Evolutionary conservation across 2,888 invertebrate species (phyloP).

Genomic region (Apotomis turbidana): DNA sequence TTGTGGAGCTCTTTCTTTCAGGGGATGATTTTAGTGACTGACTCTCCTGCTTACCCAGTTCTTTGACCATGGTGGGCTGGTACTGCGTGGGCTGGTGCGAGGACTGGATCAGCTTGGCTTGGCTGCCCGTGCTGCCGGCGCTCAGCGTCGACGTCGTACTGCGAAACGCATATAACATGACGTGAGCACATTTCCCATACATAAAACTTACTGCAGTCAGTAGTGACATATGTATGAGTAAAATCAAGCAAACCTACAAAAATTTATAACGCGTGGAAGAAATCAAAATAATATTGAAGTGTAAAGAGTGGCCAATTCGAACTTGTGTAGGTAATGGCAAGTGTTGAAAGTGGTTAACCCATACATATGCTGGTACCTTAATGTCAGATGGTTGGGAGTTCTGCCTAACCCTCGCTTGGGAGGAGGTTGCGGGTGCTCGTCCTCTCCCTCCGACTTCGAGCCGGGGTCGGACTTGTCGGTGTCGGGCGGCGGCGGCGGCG

Average conservation of each 20-base stretch:
- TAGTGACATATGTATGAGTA: constrained; percentile 75
- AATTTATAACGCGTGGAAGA: constrained; percentile 52
- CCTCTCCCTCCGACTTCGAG: constrained; percentile 94
- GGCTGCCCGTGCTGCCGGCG: constrained; percentile 96
- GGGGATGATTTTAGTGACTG: constrained; percentile 82
- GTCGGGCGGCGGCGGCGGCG: constrained; percentile 69
- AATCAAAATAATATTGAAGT: constrained; percentile 45
- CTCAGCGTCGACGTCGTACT: constrained; percentile 97
- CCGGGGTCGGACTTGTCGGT: constrained; percentile 85
- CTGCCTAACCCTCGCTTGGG: constrained; percentile 89
- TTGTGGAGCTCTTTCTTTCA: constrained; percentile 64
- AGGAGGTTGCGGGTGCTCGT: constrained; percentile 88
- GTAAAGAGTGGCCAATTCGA: constrained; percentile 51
- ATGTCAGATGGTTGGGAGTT: constrained; percentile 96
- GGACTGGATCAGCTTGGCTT: constrained; percentile 96
- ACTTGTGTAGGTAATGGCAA: constrained; percentile 55
- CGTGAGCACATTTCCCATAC: constrained; percentile 24
- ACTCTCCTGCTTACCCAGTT: constrained; percentile 91
- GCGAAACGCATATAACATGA: constrained; percentile 55
- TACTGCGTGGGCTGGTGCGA: constrained; percentile 97
- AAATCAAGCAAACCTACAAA: constrained; percentile 66
- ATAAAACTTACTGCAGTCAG: constrained; percentile 41
- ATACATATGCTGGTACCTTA: constrained; percentile 86
- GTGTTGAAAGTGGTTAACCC: constrained; percentile 60
- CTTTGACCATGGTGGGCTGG: constrained; percentile 94